Evolutionary conservation across 2,113 vertebrate species (phyloP), one percentile per base, ranked within the genome.

Genomic region (Percopsis transmontana): DNA sequence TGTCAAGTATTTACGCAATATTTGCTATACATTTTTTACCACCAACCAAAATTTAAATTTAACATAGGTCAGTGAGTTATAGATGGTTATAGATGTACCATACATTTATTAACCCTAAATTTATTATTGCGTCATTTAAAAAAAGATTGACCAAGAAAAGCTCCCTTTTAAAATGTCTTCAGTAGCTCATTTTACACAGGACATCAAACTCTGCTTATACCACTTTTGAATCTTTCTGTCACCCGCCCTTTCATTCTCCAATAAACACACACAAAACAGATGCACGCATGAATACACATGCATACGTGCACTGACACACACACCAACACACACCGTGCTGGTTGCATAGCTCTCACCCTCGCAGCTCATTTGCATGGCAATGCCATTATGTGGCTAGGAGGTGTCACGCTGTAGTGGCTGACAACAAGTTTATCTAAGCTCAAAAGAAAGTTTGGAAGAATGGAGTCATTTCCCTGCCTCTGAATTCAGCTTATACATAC

Each of bases 401-500:
- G 85, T 90, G 90, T 90, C 88, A 88, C 63, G 84, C 85, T 88
- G 77, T 71, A 90, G 80, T 82, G 76, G 68, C 80, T 68, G 76
- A 91, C 88, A 91, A 92, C 84, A 91, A 91, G 90, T 92, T 90
- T 91, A 90, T 91, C 82, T 85, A 82, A 85, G 76, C 83, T 87
- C 79, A 90, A 87, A 87, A 81, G 88, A 74, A 88, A 88, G 78
- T 88, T 85, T 42, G 66, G 79, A 84, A 87, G 81, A 88, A 90
- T 83, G 50, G 82, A 87, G 81, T 76, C 79, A 80, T 79, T 89
- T 87, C 78, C 75, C 70, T 68, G 61, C 69, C 81, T 74, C 66
- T 66, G 68, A 53, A 72, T 77, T 84, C 63, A 68, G 77, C 77
- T 76, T 59, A 70, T 58, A 81, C 68, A 74, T 66, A 64, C 52